Evolutionary conservation across 30 jellyfish, hydroid and myxozoan genomes (phyloP).

Genomic region (Aurelia aurita complex sp. Pacific): DNA sequence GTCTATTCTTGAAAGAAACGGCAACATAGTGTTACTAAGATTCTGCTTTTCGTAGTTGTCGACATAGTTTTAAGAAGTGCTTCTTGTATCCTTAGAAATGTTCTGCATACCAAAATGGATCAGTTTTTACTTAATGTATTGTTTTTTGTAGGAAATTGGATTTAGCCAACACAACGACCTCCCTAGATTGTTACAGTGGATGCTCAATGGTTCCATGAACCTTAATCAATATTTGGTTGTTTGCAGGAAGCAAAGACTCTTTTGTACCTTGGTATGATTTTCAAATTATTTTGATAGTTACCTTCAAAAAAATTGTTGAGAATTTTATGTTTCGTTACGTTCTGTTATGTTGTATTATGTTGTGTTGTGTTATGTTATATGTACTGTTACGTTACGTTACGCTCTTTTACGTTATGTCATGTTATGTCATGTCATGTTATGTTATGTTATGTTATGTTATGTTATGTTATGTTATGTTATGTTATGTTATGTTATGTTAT

Average conservation of each 20-base stretch:
- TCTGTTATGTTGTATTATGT: too few species aligned
- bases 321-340: too few species aligned
- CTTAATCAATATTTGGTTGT: conserved; percentile 36
- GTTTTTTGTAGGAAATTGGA: conserved; percentile 39
- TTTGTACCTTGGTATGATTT: conserved; percentile 6
- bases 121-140: not conserved
- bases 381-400: not conserved
- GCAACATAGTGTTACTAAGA: too few species aligned
- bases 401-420: not conserved
- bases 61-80: too few species aligned
- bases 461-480: not conserved
- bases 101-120: not conserved
- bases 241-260: conserved; percentile 7
- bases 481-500: conserved; percentile 31
- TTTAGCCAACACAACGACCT: conserved; percentile 24
- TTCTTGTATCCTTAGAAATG: not conserved
- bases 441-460: not conserved
- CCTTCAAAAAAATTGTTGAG: not conserved
- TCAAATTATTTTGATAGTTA: not conserved
- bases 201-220: not conserved
- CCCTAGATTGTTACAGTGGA: conserved; percentile 41
- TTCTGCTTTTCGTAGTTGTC: too few species aligned
- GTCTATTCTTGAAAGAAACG: too few species aligned
- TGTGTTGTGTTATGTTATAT: not conserved
- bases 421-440: not conserved